Base-by-base conservation (phyloP, 2,888 invertebrate species). In the Machimus atricapillus region DNA sequence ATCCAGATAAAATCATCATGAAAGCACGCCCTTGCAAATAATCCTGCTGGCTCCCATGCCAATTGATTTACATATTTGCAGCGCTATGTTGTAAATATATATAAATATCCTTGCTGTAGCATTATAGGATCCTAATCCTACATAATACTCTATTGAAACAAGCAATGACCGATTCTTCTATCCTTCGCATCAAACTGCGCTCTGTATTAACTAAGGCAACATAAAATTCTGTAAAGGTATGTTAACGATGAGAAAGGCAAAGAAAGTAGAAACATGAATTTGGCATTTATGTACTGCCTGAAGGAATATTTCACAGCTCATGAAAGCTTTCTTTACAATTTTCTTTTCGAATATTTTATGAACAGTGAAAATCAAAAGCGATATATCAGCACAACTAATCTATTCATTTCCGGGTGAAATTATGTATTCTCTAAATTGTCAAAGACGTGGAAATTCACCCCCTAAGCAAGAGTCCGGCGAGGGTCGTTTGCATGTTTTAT, bases 401-500 rank as follows among this genome's bases (percentile, higher is more conserved):
- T 82, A 58, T 37, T 56, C 81, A 82, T 37, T 82, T 82, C 66
- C 66, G 82, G 58, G 66, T n/a, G 19, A 40, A 66, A 58, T 82
- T 82, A 19, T 37, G 58, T 34, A 37, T 37, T 58, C 19, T 58
- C 66, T 2, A 31, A 46, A 52, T 23, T 81, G 16, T 31, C 56
- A 8, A 31, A 46, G 46, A 46, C 23, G 40, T n/a, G 43, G 9
- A 78, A 40, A 81, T 8, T 82, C 37, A 52, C 31, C 52, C 31
- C 6, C 82, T 56, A 37, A 40, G 78, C 19, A 19, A 43, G 40
- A 40, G 85, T 73, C 85, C 74, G 16, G 74, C 34, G 74, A 34
- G 73, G 74, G 43, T 74, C 86, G 77, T 86, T 86, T 79, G 78
- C 34, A 79, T 86, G 86, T 76, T 86, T 86, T 86, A 86, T 86